A percentile compares a stretch with the other conserved stretches of the same genome.
Evolutionary conservation across 2,797 vertebrate genomes (phyloP).

Genomic region (Lutjanus argentimaculatus): DNA sequence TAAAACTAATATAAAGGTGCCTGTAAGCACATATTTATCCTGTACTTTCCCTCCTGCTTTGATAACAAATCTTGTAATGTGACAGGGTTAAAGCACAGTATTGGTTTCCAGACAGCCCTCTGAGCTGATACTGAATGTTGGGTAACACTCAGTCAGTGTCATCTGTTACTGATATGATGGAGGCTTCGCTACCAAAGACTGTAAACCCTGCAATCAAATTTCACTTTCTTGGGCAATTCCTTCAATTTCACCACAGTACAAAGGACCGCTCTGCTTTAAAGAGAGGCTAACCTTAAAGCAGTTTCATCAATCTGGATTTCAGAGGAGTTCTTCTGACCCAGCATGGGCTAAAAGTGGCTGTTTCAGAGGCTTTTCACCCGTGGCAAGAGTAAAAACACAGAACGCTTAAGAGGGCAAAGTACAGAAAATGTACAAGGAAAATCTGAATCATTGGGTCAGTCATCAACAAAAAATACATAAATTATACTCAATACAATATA

Average conservation of each 20-base stretch:
- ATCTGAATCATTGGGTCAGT: neutral
- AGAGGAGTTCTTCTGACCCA: constrained; percentile 10
- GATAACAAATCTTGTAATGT: neutral
- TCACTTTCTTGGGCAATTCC: constrained; percentile 33
- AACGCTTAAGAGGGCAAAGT: neutral
- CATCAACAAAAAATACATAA: neutral
- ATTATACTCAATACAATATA: neutral
- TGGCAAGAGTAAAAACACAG: neutral
- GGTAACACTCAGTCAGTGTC: constrained; percentile 5
- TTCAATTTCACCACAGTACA: constrained; percentile 19
- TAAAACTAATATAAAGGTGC: neutral
- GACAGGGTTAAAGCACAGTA: constrained; percentile 11
- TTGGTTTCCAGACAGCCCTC: constrained; percentile 9
- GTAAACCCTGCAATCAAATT: constrained; percentile 43
- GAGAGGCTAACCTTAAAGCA: constrained; percentile 6
- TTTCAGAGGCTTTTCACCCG: constrained; percentile 9
- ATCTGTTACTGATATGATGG: constrained; percentile 37
- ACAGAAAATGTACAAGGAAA: neutral
- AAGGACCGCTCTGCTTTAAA: neutral
- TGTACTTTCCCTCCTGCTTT: constrained; percentile 27
- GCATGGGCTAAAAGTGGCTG: neutral
- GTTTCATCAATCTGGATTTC: constrained; percentile 46
- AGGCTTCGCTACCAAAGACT: constrained; percentile 24
- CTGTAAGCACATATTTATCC: neutral
- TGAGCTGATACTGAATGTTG: constrained; percentile 21